A percentile compares a stretch with the other conserved stretches of the same genome.
Evolutionary conservation across 2,113 vertebrate genomes (phyloP).

Genomic region (Siniperca knerii): DNA sequence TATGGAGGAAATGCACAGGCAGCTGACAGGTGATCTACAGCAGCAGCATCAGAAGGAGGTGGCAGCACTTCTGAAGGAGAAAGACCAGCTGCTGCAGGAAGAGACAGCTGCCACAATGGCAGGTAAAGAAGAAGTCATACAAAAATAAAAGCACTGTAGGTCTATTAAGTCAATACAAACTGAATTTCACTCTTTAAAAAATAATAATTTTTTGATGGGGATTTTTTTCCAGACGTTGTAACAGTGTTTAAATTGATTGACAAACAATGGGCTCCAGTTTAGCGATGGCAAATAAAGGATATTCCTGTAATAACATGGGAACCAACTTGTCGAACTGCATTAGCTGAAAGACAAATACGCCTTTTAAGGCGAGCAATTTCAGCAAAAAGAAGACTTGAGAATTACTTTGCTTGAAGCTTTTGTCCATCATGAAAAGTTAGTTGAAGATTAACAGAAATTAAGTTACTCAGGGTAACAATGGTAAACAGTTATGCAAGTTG

Average conservation of each 20-base stretch:
- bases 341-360: neutral
- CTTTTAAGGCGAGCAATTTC: too few species aligned
- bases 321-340: neutral
- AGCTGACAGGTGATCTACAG: slow-evolving; percentile 91
- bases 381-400: neutral
- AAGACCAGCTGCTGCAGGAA: slow-evolving; percentile 91
- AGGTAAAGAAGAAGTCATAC: slow-evolving; percentile 76
- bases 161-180: neutral
- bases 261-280: too few species aligned
- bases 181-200: neutral
- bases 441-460: neutral
- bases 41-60: slow-evolving; percentile 93
- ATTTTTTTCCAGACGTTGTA: neutral
- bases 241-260: neutral
- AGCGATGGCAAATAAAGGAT: neutral
- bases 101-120: slow-evolving; percentile 94
- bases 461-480: neutral
- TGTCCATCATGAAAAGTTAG: neutral
- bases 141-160: neutral
- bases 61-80: slow-evolving; percentile 90
- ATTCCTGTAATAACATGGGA: neutral
- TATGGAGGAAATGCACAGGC: slow-evolving; percentile 92
- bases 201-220: too few species aligned
- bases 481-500: neutral
- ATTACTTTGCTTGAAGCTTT: neutral